phyloP scores from a whole-genome alignment of 1,140 invertebrate species.

The Pseudobourletiella spinata region DNA sequence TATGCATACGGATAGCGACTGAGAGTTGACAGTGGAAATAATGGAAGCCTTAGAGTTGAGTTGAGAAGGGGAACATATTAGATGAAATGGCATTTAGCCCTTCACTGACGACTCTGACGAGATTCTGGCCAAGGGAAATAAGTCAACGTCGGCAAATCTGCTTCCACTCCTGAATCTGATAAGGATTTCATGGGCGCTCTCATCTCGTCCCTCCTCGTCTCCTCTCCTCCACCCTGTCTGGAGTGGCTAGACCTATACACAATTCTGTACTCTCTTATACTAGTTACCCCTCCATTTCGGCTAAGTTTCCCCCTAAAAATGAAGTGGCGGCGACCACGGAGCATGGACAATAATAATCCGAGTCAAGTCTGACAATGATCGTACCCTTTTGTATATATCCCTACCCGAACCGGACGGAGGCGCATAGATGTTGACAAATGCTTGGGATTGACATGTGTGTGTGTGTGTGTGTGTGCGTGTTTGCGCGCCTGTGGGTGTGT shows the following conservation, averaged over 20 bases:
- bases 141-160: conserved; percentile 34
- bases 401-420: too few relatives aligned
- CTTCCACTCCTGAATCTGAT: conserved; percentile 27
- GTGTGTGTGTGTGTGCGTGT: too few relatives aligned
- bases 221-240: too few relatives aligned
- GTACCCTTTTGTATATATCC: too few relatives aligned
- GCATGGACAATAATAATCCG: neutral
- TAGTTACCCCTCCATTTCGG: too few relatives aligned
- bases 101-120: neutral
- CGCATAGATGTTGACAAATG: too few relatives aligned
- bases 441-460: too few relatives aligned
- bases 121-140: conserved; percentile 14
- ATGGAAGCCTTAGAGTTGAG: conserved; percentile 1
- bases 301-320: too few relatives aligned
- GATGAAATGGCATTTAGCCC: conserved; percentile 9
- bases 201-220: neutral
- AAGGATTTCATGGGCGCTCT: conserved; percentile 9
- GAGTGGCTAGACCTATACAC: too few relatives aligned
- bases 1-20: neutral
- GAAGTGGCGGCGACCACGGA: conserved; percentile 3
- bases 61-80: conserved; percentile 17
- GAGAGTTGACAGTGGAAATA: neutral
- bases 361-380: neutral
- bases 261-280: too few relatives aligned
- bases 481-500: neutral